A percentile compares a stretch with the other conserved stretches of the same genome.
Evolutionary conservation across 2,113 vertebrate species (phyloP).

Genomic region (Plectropomus leopardus): DNA sequence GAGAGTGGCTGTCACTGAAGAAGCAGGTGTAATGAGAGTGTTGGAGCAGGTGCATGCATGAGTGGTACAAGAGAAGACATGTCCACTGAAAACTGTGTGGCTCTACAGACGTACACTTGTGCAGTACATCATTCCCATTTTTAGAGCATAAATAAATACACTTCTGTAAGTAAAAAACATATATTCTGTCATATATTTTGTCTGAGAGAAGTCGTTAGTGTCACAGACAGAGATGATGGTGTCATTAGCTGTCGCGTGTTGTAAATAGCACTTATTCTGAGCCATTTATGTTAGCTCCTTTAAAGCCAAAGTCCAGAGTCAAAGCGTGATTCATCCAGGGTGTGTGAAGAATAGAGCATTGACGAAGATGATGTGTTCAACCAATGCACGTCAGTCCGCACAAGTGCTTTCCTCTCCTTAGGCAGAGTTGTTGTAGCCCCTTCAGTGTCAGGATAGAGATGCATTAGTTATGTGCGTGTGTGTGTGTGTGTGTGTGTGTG

Average conservation of each 20-base stretch:
- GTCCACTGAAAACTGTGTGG: neutral
- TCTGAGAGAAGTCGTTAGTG: neutral
- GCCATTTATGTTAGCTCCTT: constrained; percentile 5
- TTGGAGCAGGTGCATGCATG: neutral
- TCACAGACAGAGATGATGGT: neutral
- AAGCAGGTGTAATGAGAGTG: constrained; percentile 2
- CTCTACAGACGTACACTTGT: neutral
- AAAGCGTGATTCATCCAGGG: constrained; percentile 13
- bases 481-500: constrained; percentile 11
- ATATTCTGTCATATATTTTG: neutral
- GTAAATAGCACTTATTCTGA: constrained; percentile 1
- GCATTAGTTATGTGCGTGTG: constrained; percentile 22
- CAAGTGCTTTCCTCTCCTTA: constrained; percentile 37
- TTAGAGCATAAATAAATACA: neutral
- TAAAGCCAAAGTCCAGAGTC: neutral
- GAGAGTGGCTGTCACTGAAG: neutral
- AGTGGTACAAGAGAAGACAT: neutral
- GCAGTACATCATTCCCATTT: neutral
- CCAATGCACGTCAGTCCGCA: neutral
- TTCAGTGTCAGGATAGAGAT: constrained; percentile 17
- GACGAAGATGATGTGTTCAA: constrained; percentile 19
- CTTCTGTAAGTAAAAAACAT: neutral
- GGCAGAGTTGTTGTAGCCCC: constrained; percentile 19
- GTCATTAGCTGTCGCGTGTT: neutral
- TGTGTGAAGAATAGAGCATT: constrained; percentile 24